A percentile compares a stretch with the other conserved stretches of the same genome.
Evolutionary conservation across 2,797 vertebrate species (phyloP).

Genomic region (Pteronotus mesoamericanus): DNA sequence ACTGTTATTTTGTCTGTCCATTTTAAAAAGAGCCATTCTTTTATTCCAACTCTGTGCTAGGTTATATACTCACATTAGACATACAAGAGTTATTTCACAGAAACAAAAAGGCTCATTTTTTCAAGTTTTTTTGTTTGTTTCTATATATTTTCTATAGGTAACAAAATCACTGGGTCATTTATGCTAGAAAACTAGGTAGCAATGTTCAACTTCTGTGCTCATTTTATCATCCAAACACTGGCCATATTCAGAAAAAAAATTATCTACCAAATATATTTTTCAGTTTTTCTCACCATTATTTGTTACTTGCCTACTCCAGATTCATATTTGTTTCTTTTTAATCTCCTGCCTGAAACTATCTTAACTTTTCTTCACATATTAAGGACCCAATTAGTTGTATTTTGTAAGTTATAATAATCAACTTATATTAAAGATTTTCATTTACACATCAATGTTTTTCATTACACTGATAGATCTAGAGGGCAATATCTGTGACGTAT

Average conservation of each 20-base stretch:
- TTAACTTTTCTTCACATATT: neutral
- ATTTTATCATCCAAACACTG: neutral
- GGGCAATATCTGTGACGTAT: neutral
- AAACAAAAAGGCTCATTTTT: neutral
- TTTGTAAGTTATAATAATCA: neutral
- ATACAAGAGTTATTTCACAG: neutral
- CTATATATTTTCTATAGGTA: neutral
- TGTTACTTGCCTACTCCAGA: neutral
- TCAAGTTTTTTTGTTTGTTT: neutral
- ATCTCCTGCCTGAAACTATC: neutral
- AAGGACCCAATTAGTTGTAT: neutral
- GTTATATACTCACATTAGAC: neutral
- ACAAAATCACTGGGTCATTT: neutral
- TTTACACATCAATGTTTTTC: neutral
- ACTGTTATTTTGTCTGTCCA: neutral
- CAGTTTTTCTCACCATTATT: neutral
- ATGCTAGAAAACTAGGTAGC: neutral
- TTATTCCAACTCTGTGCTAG: neutral
- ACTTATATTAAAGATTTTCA: neutral
- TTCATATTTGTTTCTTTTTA: neutral
- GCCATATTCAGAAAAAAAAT: neutral
- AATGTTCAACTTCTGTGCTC: neutral
- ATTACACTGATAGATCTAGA: neutral
- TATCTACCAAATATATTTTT: neutral
- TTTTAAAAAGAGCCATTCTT: neutral